Conservation (phyloP, 2,797 vertebrate genomes). For the Columba guinea region DNA sequence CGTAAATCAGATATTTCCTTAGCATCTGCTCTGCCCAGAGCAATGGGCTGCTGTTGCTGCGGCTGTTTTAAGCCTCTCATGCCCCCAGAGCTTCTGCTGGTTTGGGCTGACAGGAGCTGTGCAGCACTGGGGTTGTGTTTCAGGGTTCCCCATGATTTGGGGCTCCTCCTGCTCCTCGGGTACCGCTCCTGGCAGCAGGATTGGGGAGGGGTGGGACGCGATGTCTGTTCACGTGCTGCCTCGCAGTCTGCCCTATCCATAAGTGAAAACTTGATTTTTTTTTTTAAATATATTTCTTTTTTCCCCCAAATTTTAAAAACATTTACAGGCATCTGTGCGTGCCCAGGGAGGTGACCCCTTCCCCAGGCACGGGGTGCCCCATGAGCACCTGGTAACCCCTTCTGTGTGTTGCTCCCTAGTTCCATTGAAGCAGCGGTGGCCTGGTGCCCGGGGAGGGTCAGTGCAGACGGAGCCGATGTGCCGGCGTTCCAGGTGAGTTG, state of each 20-base stretch:
- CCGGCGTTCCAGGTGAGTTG: not conserved
- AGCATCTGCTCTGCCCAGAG: not conserved
- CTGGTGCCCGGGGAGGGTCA: not conserved
- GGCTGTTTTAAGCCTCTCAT: not conserved
- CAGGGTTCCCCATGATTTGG: not conserved
- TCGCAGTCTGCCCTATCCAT: not conserved
- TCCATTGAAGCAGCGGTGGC: not conserved
- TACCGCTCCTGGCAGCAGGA: fast-evolving
- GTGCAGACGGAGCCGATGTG: not conserved
- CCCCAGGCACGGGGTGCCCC: not conserved
- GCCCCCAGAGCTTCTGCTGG: fast-evolving
- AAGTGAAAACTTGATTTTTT: not conserved
- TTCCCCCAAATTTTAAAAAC: not conserved
- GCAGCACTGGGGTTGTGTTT: not conserved
- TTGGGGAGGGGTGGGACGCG: not conserved
- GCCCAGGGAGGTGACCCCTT: not conserved
- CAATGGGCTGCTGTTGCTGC: not conserved
- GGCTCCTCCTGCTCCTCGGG: too few relatives aligned
- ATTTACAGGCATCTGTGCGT: fast-evolving
- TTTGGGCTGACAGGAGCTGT: not conserved
- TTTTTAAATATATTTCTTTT: not conserved
- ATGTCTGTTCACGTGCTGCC: not conserved
- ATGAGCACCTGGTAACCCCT: not conserved
- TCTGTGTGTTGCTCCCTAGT: conserved; percentile 28
- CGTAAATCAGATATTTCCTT: not conserved